These are phyloP conservation scores for Eubasilissa regina DNA, from an alignment of 1,140 invertebrate species.

Conservation along the genomic window DNA sequence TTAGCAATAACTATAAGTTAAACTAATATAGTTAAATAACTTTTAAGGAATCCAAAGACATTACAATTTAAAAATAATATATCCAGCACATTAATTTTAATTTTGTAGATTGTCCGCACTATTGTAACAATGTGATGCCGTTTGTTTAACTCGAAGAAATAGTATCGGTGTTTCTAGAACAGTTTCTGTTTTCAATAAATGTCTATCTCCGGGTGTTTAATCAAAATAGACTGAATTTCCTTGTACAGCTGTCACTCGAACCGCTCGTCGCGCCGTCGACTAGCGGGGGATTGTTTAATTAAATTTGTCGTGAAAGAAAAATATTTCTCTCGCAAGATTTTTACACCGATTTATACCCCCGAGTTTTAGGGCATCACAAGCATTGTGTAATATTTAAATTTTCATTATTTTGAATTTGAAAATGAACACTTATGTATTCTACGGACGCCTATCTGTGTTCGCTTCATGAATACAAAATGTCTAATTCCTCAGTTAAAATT, in stretches of 20 bases:
- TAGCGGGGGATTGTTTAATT: no score
- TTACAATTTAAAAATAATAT: background rate
- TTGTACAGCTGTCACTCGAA: no score
- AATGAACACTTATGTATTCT: background rate
- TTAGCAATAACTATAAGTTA: conserved; percentile 52
- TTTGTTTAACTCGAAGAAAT: background rate
- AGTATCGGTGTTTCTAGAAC: conserved; percentile 4
- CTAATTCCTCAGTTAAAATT: no score
- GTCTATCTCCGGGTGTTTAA: no score
- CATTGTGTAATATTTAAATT: no score
- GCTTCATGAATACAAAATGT: background rate
- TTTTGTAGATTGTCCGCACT: conserved; percentile 11
- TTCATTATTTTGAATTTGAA: no score
- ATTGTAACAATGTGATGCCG: background rate
- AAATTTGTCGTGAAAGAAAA: no score
- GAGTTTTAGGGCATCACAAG: no score
- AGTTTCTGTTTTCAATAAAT: background rate
- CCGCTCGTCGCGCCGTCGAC: no score
- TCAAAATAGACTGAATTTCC: no score
- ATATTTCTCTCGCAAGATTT: no score
- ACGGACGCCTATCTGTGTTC: background rate
- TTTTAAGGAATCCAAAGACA: conserved; percentile 9
- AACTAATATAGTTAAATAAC: conserved; percentile 24
- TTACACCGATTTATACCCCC: no score
- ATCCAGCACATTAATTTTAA: background rate